A percentile compares a stretch with the other conserved stretches of the same genome.
Conservation (phyloP, 2,113 vertebrate genomes). For the Seriola dumerili region DNA sequence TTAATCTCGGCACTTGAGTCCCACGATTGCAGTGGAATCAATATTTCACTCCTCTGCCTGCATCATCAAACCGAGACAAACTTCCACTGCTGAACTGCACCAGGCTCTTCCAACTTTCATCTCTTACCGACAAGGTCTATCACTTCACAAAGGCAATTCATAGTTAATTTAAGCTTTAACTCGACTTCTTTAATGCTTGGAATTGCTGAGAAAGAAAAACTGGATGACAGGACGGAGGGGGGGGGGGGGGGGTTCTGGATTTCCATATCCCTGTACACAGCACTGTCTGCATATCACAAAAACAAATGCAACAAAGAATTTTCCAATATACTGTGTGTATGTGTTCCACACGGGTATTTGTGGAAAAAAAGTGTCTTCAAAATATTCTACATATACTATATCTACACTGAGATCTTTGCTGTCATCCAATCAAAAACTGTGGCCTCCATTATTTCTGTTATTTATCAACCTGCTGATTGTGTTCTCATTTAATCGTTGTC, state of each 20-base stretch:
- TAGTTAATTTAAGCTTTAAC: not conserved
- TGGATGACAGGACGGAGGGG: not conserved
- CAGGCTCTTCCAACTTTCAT: conserved; percentile 3
- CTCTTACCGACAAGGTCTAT: not conserved
- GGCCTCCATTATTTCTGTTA: not conserved
- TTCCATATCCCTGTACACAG: not conserved
- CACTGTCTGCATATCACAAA: not conserved
- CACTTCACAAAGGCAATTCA: not conserved
- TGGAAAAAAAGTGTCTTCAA: not conserved
- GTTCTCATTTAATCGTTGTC: not conserved
- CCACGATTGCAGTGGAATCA: conserved; percentile 30
- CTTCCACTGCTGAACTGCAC: conserved; percentile 7
- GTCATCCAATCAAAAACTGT: not conserved
- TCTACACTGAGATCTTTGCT: not conserved
- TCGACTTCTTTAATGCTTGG: conserved; percentile 10
- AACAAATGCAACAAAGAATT: not conserved
- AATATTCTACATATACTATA: not conserved
- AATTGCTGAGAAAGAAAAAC: conserved; percentile 4
- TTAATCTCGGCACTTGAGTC: conserved; percentile 18
- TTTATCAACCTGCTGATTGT: not conserved
- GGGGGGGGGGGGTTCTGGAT: no score
- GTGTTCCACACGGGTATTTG: no score
- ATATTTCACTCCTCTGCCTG: conserved; percentile 41
- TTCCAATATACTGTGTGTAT: not conserved
- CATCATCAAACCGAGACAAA: conserved; percentile 7